These are phyloP conservation scores for Phyllostomus hastatus DNA, from an alignment of 2,113 vertebrate genomes.

Conservation along the genomic window DNA sequence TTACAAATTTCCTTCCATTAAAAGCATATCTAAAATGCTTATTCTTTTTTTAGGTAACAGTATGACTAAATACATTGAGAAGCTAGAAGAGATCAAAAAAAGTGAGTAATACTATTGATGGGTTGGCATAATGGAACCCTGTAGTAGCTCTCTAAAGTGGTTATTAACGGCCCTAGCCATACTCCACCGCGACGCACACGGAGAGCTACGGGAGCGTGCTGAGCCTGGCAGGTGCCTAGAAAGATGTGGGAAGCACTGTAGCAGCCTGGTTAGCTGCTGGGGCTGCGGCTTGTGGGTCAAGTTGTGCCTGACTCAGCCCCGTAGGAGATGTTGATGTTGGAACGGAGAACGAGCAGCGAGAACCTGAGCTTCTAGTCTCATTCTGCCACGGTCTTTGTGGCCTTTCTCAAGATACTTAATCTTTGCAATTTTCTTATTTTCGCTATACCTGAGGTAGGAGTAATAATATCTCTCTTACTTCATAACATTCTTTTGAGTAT, in stretches of 20 bases:
- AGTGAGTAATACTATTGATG: conserved; percentile 85
- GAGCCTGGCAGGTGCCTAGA: background rate
- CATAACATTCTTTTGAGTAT: background rate
- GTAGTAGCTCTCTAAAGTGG: background rate
- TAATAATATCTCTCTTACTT: background rate
- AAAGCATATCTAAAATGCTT: conserved; percentile 41
- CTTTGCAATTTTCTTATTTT: background rate
- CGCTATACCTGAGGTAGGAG: background rate
- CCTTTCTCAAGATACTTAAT: background rate
- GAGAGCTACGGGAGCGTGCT: background rate
- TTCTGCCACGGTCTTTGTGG: background rate
- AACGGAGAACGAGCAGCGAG: background rate
- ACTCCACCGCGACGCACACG: background rate
- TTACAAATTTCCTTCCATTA: conserved; percentile 21
- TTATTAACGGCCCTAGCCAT: background rate
- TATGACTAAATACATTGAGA: conserved; percentile 93
- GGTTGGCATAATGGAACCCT: background rate
- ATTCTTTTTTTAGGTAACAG: conserved; percentile 86
- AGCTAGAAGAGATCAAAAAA: conserved; percentile 91
- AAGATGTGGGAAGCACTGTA: background rate
- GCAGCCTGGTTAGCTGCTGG: background rate
- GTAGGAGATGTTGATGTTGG: background rate
- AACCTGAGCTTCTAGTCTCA: background rate
- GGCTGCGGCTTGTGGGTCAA: background rate
- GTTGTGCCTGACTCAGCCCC: background rate